These are phyloP conservation scores for Catharus bicknelli DNA, from an alignment of 2,113 vertebrate genomes.

Conservation along the genomic window DNA sequence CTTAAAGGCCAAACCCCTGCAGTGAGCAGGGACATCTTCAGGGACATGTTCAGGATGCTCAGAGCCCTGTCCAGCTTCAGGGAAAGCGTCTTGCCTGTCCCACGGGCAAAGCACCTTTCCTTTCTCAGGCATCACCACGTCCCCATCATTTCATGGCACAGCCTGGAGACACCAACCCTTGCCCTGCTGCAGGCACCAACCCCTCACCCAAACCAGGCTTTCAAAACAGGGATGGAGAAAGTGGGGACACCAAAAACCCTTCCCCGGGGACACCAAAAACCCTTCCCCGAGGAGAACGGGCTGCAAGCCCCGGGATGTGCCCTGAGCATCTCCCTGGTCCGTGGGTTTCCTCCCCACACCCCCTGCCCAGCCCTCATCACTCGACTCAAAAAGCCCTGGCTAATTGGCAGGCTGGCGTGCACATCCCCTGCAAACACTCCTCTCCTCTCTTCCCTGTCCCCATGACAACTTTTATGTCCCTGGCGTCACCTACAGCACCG, in stretches of 20 bases:
- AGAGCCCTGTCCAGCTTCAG: neutral
- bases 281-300: too few species aligned
- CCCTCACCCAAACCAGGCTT: neutral
- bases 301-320: neutral
- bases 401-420: conserved; percentile 15
- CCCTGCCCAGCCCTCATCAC: neutral
- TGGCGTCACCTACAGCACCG: neutral
- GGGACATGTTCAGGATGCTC: neutral
- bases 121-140: too few species aligned
- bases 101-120: neutral
- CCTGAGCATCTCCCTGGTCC: neutral
- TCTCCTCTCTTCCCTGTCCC: conserved; percentile 16
- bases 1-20: neutral
- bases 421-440: neutral
- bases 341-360: neutral
- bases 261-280: too few species aligned
- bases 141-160: neutral
- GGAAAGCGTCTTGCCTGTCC: neutral
- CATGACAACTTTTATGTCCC: conserved; percentile 53
- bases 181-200: neutral
- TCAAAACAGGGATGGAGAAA: neutral
- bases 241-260: fast-evolving
- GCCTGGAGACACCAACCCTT: neutral
- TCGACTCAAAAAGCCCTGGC: neutral
- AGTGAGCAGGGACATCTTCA: neutral